Evolutionary conservation across 2,113 vertebrate genomes (phyloP), one percentile per base, ranked within the genome.

Genomic region (Garra rufa): DNA sequence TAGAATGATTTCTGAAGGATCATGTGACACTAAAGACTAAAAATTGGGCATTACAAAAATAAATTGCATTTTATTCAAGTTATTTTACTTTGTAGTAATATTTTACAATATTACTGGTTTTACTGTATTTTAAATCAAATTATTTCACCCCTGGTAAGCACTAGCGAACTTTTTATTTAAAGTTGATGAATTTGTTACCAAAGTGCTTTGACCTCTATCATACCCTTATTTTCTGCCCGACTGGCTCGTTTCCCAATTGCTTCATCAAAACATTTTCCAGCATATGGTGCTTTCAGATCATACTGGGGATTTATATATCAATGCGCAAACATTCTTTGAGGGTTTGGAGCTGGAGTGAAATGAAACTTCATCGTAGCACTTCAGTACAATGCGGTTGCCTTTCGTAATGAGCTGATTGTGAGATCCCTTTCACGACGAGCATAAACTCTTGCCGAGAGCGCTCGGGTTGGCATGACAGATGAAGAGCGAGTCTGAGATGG

Each of bases 361-460:
- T 50, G 6, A 52, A 57, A 76, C 19, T 34, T 55, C 9, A 50
- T 26, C 13, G 3, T 59, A 61, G 34, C 52, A 15, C 52, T 6
- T 46, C 28, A 9, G 6, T 41, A 30, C 0, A 41, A 67, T 9
- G 44, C 15, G 14, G 67, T 65, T 65, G 73, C 44, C 55, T 65
- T n/a, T 70, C 48, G 1, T 28, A 61, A 75, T 43, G 55, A 85
- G 43, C 71, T 43, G 84, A 69, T 30, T 41, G 70, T 46, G 82
- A 15, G 70, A 61, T 75, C 41, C 69, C 55, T 24, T 21, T 59
- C 24, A 48, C 30, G 15, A 15, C 11, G 44, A 52, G n/a, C 55
- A 61, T 28, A 48, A 82, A 84, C 81, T 83, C 87, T 55, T 73
- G 13, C 63, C 3, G 17, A 26, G 84, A 85, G 84, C 88, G 82